These are phyloP conservation scores for Penelope pileata DNA, from an alignment of 2,113 vertebrate species.

Conservation along the genomic window DNA sequence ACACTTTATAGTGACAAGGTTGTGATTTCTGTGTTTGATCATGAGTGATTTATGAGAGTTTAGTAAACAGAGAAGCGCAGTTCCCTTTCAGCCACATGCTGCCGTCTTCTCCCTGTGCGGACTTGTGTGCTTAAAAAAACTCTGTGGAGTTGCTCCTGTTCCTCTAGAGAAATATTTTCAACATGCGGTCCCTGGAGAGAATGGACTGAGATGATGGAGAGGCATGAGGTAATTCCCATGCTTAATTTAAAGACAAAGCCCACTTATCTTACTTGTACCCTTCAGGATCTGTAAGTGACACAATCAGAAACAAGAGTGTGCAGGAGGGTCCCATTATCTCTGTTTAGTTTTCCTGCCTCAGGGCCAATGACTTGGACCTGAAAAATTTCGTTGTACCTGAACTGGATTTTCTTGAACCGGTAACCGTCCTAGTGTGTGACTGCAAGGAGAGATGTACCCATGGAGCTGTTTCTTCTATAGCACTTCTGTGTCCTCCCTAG, in stretches of 20 bases:
- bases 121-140: neutral
- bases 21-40: conserved; percentile 27
- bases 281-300: neutral
- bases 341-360: neutral
- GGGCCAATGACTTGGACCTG: neutral
- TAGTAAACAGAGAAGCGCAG: neutral
- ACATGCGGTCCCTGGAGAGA: neutral
- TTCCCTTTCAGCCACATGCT: neutral
- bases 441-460: neutral
- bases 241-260: neutral
- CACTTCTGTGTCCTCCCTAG: neutral
- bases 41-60: conserved; percentile 32
- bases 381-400: neutral
- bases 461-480: neutral
- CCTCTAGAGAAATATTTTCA: neutral
- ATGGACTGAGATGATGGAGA: neutral
- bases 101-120: neutral
- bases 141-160: neutral
- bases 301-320: neutral
- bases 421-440: neutral
- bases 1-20: neutral
- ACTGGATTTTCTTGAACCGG: neutral
- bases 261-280: neutral
- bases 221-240: neutral
- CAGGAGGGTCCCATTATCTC: neutral